phyloP scores from a whole-genome alignment of 2,888 invertebrate genomes.

The Strigamia maritima region DNA sequence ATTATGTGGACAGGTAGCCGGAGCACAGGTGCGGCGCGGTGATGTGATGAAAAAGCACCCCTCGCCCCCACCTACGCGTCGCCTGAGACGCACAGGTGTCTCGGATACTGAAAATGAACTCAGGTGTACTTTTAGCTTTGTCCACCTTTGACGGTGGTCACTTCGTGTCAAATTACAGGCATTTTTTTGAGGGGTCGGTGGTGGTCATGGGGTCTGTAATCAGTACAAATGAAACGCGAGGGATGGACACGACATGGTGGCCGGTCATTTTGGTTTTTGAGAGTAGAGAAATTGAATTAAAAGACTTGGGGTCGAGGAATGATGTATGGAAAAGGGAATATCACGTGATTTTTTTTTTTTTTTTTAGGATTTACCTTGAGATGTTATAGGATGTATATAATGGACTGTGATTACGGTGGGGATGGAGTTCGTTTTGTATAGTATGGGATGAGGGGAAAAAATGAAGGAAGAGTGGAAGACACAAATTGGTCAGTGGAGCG shows the following conservation, averaged over 20 bases:
- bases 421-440: not conserved
- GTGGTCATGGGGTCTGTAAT: not conserved
- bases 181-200: not conserved
- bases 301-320: not conserved
- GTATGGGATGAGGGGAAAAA: not conserved
- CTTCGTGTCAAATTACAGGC: not conserved
- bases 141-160: not conserved
- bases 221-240: slow-evolving; percentile 4
- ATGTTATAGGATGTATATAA: not conserved
- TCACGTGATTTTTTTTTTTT: not conserved
- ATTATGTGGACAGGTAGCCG: slow-evolving; percentile 35
- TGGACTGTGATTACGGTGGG: slow-evolving; percentile 2
- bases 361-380: slow-evolving; percentile 12
- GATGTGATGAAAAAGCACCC: slow-evolving; percentile 23
- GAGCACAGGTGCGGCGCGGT: slow-evolving; percentile 12
- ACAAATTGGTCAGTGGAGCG: slow-evolving; percentile 16
- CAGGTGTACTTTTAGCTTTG: not conserved
- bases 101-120: not conserved
- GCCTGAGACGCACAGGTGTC: not conserved
- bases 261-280: not conserved
- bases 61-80: not conserved
- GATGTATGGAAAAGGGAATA: not conserved
- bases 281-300: slow-evolving; percentile 5
- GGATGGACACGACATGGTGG: not conserved
- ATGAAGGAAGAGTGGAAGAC: not conserved